Percentiles rank a stretch among this genome's conserved stretches.
Evolutionary conservation across 2,797 vertebrate species (phyloP).

Genomic region (Danionella dracula): DNA sequence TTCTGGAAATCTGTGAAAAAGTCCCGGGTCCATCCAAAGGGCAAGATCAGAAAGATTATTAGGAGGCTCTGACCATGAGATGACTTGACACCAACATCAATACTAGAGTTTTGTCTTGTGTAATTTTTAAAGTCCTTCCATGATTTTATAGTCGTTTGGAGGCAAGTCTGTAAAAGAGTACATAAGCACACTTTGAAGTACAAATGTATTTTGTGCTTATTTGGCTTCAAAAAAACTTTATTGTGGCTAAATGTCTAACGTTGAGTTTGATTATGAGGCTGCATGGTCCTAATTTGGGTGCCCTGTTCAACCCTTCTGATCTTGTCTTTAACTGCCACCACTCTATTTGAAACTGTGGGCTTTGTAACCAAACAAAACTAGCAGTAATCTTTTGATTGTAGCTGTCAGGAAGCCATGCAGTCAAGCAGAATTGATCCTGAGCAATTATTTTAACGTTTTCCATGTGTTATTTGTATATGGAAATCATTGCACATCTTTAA

Average conservation of each 20-base stretch:
- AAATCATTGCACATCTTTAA: too few species aligned
- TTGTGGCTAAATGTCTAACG: background rate
- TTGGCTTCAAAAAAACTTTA: background rate
- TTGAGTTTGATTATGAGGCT: conserved; percentile 24
- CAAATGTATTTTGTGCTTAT: background rate
- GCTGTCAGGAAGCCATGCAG: conserved; percentile 3
- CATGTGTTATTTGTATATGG: background rate
- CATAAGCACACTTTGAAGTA: conserved; percentile 50
- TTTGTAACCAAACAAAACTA: background rate
- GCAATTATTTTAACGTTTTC: background rate
- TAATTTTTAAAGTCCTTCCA: conserved; percentile 45
- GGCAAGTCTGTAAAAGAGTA: conserved; percentile 89
- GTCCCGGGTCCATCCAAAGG: conserved; percentile 77
- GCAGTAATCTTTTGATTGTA: too few species aligned
- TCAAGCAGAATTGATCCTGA: background rate
- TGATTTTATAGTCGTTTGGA: conserved; percentile 40
- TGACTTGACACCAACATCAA: conserved; percentile 39
- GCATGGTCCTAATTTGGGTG: conserved; percentile 53
- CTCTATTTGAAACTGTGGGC: too few species aligned
- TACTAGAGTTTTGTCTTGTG: conserved; percentile 47
- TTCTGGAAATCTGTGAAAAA: conserved; percentile 91
- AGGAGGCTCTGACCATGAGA: conserved; percentile 67
- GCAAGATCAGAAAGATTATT: conserved; percentile 90
- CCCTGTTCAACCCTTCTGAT: conserved; percentile 67
- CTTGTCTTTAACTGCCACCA: too few species aligned